Conservation (phyloP, 2,888 invertebrate species). For the Andricus curvator region DNA sequence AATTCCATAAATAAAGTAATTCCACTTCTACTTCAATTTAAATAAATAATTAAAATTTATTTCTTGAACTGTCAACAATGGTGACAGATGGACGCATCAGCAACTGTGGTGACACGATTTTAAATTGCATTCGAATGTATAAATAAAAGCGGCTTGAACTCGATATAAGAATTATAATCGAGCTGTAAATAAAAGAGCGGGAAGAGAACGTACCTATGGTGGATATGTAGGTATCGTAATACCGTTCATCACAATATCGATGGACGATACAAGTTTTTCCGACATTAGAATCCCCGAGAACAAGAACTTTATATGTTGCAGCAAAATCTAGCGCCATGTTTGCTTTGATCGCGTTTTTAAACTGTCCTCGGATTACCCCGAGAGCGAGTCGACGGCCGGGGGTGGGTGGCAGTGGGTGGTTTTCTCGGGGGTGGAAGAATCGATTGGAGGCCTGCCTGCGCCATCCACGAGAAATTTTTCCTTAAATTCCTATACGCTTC, state of each 20-base stretch:
- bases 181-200: not conserved
- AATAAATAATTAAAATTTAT: no score
- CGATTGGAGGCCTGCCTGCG: conserved; percentile 72
- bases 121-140: not conserved
- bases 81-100: not conserved
- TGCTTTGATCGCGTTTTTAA: conserved; percentile 61
- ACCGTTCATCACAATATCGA: conserved; percentile 93
- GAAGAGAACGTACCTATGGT: conserved; percentile 87
- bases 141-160: not conserved
- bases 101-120: not conserved
- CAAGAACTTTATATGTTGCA: conserved; percentile 92
- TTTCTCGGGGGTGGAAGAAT: conserved; percentile 54
- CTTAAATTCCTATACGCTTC: not conserved
- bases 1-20: no score
- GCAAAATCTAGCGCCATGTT: conserved; percentile 91
- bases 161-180: not conserved
- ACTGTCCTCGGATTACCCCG: conserved; percentile 69
- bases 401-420: conserved; percentile 53
- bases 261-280: conserved; percentile 95
- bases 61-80: no score
- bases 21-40: no score
- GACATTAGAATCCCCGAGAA: conserved; percentile 93
- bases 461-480: conserved; percentile 50
- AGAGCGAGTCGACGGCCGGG: conserved; percentile 69
- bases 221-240: conserved; percentile 94